Conservation (phyloP, 1,140 invertebrate species). For the Chelonus insularis region DNA sequence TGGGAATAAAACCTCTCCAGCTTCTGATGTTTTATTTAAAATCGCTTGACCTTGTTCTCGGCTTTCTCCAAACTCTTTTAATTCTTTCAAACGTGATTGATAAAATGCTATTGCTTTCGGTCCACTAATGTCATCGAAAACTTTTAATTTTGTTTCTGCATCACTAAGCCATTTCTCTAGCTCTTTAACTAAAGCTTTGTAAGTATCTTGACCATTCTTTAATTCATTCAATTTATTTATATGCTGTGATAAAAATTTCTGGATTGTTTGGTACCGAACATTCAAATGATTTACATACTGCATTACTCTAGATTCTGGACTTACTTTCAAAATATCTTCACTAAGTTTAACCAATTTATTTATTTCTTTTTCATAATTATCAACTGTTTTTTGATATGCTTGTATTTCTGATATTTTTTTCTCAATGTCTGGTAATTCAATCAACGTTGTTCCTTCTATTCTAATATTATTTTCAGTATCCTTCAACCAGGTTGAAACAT, state of each 20-base stretch:
- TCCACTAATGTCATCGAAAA: constrained; percentile 68
- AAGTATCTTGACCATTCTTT: constrained; percentile 68
- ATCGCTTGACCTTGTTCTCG: constrained; percentile 78
- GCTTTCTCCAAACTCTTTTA: constrained; percentile 74
- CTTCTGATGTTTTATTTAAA: constrained; percentile 79
- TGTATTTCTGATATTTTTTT: constrained; percentile 73
- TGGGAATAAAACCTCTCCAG: constrained; percentile 85
- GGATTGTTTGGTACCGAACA: constrained; percentile 74
- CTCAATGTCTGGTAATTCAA: constrained; percentile 71
- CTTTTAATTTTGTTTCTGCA: constrained; percentile 72
- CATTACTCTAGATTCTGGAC: constrained; percentile 78
- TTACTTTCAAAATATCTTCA: constrained; percentile 72
- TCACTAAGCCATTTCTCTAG: constrained; percentile 80
- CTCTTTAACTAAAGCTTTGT: constrained; percentile 68
- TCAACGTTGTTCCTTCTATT: constrained; percentile 70
- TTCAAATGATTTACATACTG: constrained; percentile 80
- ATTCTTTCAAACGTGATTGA: constrained; percentile 70
- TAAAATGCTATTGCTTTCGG: constrained; percentile 69
- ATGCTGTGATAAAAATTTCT: constrained; percentile 71
- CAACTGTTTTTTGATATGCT: constrained; percentile 66
- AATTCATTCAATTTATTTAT: constrained; percentile 71
- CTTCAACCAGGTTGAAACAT: constrained; percentile 81
- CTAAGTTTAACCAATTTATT: constrained; percentile 69
- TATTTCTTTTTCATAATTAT: constrained; percentile 68
- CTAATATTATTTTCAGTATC: constrained; percentile 81